phyloP scores from a whole-genome alignment of 2,113 vertebrate genomes.

The Triplophysa dalaica region DNA sequence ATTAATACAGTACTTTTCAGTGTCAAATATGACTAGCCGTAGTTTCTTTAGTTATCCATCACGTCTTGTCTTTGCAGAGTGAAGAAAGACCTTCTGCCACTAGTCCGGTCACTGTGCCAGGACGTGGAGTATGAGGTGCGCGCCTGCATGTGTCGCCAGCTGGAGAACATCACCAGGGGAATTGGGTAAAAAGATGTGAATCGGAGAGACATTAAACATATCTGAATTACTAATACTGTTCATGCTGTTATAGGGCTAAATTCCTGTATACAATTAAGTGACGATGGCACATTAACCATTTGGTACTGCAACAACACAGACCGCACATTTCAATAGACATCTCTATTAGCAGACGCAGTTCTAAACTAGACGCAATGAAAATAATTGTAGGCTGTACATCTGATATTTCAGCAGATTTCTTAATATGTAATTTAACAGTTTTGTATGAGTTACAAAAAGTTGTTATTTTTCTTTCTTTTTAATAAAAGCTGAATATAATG shows the following conservation, averaged over 20 bases:
- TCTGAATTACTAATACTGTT: neutral
- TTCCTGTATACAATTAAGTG: neutral
- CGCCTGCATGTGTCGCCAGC: constrained; percentile 88
- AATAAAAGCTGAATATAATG: neutral
- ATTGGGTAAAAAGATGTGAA: constrained; percentile 77
- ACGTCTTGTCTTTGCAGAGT: constrained; percentile 69
- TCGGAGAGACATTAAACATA: neutral
- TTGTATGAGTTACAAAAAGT: too few species aligned
- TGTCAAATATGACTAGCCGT: too few species aligned
- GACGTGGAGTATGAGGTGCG: constrained; percentile 91
- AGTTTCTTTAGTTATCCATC: neutral
- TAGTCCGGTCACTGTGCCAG: constrained; percentile 89
- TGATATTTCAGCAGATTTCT: too few species aligned
- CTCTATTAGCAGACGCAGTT: too few species aligned
- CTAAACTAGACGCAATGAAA: too few species aligned
- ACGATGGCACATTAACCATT: neutral
- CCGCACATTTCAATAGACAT: neutral
- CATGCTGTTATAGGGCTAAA: neutral
- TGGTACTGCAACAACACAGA: too few species aligned
- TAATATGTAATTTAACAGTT: too few species aligned
- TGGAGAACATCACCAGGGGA: constrained; percentile 88
- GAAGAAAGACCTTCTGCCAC: constrained; percentile 89
- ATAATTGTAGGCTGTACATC: too few species aligned
- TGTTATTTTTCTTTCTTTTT: neutral
- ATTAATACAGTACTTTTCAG: too few species aligned